Base-by-base conservation (phyloP, 2,113 vertebrate genomes). In the Morone saxatilis region DNA sequence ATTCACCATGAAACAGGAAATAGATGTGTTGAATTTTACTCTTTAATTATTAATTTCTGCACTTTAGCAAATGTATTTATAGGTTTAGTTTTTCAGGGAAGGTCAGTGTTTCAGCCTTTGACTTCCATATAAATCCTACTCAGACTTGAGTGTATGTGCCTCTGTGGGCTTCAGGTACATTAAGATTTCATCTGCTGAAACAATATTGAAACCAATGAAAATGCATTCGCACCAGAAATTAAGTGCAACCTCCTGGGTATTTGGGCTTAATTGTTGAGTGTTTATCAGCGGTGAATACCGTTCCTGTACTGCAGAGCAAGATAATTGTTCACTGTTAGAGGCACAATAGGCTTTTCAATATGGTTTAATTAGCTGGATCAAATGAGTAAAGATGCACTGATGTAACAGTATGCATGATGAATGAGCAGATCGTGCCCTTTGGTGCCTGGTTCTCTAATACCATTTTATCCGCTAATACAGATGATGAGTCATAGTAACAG, bases 351-450 rank as follows among this genome's bases (percentile, higher is more conserved):
- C 65, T 89, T 89, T 90, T 88, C 82, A 90, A 81, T 88, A 63
- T 38, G 82, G 67, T 87, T 92, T 92, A 90, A 94, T 93, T 93
- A 93, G 88, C 88, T 67, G 79, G 86, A 92, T 91, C 80, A 86
- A 91, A 94, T 76, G 79, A 86, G 90, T 79, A 80, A 87, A 88
- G 89, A 91, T 73, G 82, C 91, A 86, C 50, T 67, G 77, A 84
- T 91, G 86, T 90, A 88, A 83, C 88, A 80, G 83, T 87, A 85
- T 89, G 92, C 90, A 87, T 92, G 90, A 91, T 91, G 78, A 92
- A 92, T 91, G 91, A 91, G 90, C 80, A 80, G 80, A 84, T 88
- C 82, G 9, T 82, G 89, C 73, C 91, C 92, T 91, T 91, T 88
- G 87, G 86, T 91, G 86, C 90, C 59, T 50, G 65, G 83, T 50